Percentiles rank a stretch among this genome's conserved stretches.
phyloP scores from a whole-genome alignment of 2,113 vertebrate genomes.

The Dryoscopus gambensis region DNA sequence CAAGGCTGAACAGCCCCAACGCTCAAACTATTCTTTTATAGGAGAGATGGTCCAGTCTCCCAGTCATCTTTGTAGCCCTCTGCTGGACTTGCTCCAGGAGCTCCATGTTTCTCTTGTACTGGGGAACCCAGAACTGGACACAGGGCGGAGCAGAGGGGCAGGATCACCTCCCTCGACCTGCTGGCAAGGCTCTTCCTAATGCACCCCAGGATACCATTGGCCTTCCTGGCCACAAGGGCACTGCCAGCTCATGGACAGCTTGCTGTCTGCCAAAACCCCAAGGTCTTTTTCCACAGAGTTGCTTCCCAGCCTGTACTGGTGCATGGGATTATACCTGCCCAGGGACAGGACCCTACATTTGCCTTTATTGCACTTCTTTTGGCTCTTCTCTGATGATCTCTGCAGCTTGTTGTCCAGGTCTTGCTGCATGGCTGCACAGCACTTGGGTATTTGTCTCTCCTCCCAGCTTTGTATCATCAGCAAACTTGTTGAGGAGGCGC shows the following conservation, averaged over 20 bases:
- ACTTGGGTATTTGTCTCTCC: not conserved
- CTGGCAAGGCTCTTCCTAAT: not conserved
- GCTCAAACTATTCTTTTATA: not conserved
- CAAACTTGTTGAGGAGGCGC: not conserved
- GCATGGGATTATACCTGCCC: not conserved
- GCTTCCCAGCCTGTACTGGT: not conserved
- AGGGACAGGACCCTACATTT: not conserved
- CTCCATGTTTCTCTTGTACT: not conserved
- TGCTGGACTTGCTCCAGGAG: not conserved
- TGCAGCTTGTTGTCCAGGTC: not conserved
- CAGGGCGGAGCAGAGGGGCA: not conserved
- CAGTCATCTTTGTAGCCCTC: not conserved
- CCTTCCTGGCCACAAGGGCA: no score
- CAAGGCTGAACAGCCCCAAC: not conserved
- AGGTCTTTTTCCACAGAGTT: not conserved
- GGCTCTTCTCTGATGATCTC: not conserved
- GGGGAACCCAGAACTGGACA: not conserved
- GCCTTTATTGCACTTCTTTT: not conserved
- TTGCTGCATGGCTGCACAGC: not conserved
- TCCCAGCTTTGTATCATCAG: not conserved
- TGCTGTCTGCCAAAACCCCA: not conserved
- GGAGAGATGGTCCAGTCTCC: not conserved
- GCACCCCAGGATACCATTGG: not conserved
- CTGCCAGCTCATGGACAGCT: not conserved
- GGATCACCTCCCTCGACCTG: fast-evolving